Percentiles rank a stretch among this genome's conserved stretches.
Evolutionary conservation across 2,888 invertebrate species (phyloP).

Genomic region (Marasmarcha lunaedactyla): DNA sequence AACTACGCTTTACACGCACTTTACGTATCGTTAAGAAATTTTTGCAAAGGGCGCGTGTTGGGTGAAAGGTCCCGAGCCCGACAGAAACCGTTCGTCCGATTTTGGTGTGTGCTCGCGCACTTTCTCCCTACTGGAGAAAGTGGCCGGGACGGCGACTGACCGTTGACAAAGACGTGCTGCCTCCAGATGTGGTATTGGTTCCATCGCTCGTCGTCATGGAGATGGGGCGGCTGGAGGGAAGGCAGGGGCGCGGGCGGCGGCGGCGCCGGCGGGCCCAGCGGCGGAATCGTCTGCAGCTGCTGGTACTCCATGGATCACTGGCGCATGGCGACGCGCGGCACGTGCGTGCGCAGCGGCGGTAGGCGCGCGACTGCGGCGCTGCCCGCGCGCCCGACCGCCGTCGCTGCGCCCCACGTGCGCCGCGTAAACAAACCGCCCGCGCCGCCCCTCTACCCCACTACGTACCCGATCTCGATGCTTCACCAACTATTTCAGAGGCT

Average conservation of each 20-base stretch:
- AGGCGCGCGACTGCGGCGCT: conserved; percentile 26
- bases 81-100: conserved; percentile 39
- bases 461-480: conserved; percentile 9
- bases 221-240: conserved; percentile 74
- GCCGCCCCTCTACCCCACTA: conserved; percentile 23
- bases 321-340: conserved; percentile 24
- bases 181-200: conserved; percentile 84
- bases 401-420: conserved; percentile 23
- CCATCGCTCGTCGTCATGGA: conserved; percentile 76
- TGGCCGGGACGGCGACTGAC: conserved; percentile 57
- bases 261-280: conserved; percentile 74
- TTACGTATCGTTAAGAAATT: too few relatives aligned
- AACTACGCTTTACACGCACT: too few relatives aligned
- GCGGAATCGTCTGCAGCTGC: conserved; percentile 57
- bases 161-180: conserved; percentile 84
- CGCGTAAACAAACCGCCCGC: conserved; percentile 17
- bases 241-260: conserved; percentile 71
- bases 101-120: conserved; percentile 41
- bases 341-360: conserved; percentile 26
- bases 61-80: conserved; percentile 39
- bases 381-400: conserved; percentile 23
- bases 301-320: conserved; percentile 60
- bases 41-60: conserved; percentile 2
- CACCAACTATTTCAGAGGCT: background rate
- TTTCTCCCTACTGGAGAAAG: conserved; percentile 36